Base-by-base conservation (phyloP, 1,140 invertebrate genomes). In the Reticulitermes speratus region DNA sequence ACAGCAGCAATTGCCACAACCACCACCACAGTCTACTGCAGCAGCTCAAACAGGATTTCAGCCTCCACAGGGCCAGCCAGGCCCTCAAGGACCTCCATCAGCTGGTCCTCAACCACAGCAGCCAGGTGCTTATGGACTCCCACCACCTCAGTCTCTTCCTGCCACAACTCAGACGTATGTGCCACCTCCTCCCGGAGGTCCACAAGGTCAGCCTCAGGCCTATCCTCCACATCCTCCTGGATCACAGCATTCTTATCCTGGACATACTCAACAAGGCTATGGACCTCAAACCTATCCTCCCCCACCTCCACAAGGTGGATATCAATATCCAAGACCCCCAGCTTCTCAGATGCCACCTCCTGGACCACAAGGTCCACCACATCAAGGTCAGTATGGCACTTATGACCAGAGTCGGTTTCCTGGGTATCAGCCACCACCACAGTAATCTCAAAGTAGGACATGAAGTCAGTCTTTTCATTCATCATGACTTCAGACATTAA, bases 401-500 rank as follows among this genome's bases (percentile, higher is more conserved):
- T 92, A 92, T 85, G 91, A 89, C 32, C 89, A 89, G 86, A 88
- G 87, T 52, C 82, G 89, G 38, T 89, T 89, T 81, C 88, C 88
- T n/a, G 88, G 91, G 11, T 92, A 93, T 88, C 92, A 92, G 87
- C 91, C 92, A 52, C 91, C 91, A 69, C 90, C 91, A 44, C 92
- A 92, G 88, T 92, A 90, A 90, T 83, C 65, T 65, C 59, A 59
- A 59, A 65, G 3, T 21, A 65, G 25, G 45, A 48, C 45, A 48
- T 48, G 45, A 48, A 48, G 45, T 48, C 45, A 21, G 52, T 55
- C 19, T 16, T 55, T 55, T 55, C 19, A 55, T 55, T 16, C 16
- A 16, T 11, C 19, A 6, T 55, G 52, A 55, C 19, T 55, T 55
- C 19, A 55, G 19, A 55, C 19, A 55, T 21, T 55, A 55, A 5